phyloP scores from a whole-genome alignment of 2,888 invertebrate species.

The Ectemnius continuus region DNA sequence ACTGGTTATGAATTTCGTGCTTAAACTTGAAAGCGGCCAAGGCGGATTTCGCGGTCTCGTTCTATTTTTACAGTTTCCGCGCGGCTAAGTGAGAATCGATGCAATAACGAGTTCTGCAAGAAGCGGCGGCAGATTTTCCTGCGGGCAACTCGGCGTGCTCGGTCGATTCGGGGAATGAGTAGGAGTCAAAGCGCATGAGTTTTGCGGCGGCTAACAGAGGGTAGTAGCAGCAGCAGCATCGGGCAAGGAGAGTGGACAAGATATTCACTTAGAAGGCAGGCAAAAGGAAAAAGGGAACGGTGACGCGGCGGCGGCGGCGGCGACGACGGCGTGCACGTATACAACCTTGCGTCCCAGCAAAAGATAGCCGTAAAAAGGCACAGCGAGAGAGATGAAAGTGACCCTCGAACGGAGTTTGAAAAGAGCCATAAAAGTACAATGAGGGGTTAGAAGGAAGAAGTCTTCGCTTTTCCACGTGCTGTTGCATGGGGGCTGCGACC shows the following conservation, averaged over 20 bases:
- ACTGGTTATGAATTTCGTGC: too few species aligned
- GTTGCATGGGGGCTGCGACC: slow-evolving; percentile 28
- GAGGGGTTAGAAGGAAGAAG: slow-evolving; percentile 50
- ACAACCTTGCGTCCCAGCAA: slow-evolving; percentile 25
- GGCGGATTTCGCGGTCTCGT: slow-evolving; percentile 1
- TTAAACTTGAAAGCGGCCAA: too few species aligned
- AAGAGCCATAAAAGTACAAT: slow-evolving; percentile 62
- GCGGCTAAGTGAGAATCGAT: not conserved
- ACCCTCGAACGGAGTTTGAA: slow-evolving; percentile 56
- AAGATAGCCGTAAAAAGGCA: slow-evolving; percentile 43
- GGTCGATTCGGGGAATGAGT: not conserved
- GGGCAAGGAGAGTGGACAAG: slow-evolving; percentile 4
- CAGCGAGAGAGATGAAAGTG: slow-evolving; percentile 55
- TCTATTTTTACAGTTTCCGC: slow-evolving; percentile 12
- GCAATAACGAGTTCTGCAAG: too few species aligned
- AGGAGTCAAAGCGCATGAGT: not conserved
- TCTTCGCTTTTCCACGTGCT: slow-evolving; percentile 48
- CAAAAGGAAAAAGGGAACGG: slow-evolving; percentile 7
- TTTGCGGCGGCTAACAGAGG: not conserved
- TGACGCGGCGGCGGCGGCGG: too few species aligned
- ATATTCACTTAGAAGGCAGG: slow-evolving; percentile 1
- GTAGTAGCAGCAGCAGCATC: too few species aligned
- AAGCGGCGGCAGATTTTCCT: too few species aligned
- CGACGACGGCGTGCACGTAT: slow-evolving; percentile 20
- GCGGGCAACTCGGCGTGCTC: too few species aligned